Conservation (phyloP, 1,140 invertebrate species). For the Drosophila biarmipes region DNA sequence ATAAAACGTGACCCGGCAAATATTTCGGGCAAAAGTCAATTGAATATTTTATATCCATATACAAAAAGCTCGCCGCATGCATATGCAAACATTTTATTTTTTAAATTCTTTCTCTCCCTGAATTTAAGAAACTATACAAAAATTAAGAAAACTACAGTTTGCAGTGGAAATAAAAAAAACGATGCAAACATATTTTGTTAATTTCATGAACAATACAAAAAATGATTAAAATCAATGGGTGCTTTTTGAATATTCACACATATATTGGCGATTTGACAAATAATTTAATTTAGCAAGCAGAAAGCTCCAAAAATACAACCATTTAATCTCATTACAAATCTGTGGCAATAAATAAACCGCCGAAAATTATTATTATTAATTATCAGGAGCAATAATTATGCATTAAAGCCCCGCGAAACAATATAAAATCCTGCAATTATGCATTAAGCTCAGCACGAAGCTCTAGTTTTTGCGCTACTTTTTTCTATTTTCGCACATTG, state of each 20-base stretch:
- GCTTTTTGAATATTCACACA: not conserved
- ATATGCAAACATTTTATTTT: slow-evolving; percentile 9
- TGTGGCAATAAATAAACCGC: slow-evolving; percentile 68
- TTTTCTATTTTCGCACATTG: not conserved
- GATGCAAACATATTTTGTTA: no score
- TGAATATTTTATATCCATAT: slow-evolving; percentile 49
- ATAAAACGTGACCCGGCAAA: slow-evolving; percentile 80
- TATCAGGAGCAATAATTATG: slow-evolving; percentile 65
- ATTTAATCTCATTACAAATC: slow-evolving; percentile 66
- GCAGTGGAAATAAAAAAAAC: no score
- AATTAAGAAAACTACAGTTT: not conserved
- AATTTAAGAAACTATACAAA: slow-evolving; percentile 4
- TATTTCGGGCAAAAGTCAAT: slow-evolving; percentile 63
- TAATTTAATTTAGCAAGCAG: slow-evolving; percentile 42
- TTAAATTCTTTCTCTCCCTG: slow-evolving; percentile 6
- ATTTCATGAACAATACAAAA: no score
- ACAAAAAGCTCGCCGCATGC: slow-evolving; percentile 1
- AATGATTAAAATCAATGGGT: not conserved
- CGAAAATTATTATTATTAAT: slow-evolving; percentile 75
- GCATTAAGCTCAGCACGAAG: slow-evolving; percentile 22
- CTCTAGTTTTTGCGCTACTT: slow-evolving; percentile 3
- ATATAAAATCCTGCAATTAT: slow-evolving; percentile 34
- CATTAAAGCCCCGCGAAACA: slow-evolving; percentile 37
- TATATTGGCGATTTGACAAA: slow-evolving; percentile 11
- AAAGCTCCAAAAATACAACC: slow-evolving; percentile 17